These are phyloP conservation scores for Falco novaeseelandiae DNA, from an alignment of 2,797 vertebrate species.

Conservation along the genomic window DNA sequence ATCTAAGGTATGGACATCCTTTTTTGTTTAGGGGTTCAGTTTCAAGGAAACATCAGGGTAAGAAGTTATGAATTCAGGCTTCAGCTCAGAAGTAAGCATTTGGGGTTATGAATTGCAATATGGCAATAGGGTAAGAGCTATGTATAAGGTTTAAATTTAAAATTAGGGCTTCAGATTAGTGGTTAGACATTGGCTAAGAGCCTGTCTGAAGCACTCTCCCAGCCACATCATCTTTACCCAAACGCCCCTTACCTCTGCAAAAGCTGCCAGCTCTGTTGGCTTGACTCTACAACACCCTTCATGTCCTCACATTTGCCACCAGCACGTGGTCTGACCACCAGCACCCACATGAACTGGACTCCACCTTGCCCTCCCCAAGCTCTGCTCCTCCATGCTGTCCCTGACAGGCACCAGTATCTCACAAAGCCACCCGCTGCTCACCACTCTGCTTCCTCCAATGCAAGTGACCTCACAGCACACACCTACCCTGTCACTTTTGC, in stretches of 20 bases:
- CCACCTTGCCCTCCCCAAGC: neutral
- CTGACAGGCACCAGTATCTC: neutral
- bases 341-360: rapidly evolving
- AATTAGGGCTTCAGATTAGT: neutral
- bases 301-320: neutral
- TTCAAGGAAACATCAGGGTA: neutral
- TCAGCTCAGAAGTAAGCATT: neutral
- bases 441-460: neutral
- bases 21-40: neutral
- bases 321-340: too few relatives aligned
- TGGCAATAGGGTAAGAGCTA: neutral
- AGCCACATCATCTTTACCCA: neutral
- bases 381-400: neutral
- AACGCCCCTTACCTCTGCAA: neutral
- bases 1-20: neutral
- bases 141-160: neutral
- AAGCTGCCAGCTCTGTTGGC: too few relatives aligned
- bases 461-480: neutral
- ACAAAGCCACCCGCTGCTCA: neutral
- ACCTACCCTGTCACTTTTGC: neutral
- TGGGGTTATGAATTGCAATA: neutral
- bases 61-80: neutral
- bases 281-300: too few relatives aligned
- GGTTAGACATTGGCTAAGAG: too few relatives aligned
- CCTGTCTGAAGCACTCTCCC: neutral